A percentile compares a stretch with the other conserved stretches of the same genome.
Evolutionary conservation across 2,888 invertebrate species (phyloP).

Genomic region (Lordiphosa fenestrarum): DNA sequence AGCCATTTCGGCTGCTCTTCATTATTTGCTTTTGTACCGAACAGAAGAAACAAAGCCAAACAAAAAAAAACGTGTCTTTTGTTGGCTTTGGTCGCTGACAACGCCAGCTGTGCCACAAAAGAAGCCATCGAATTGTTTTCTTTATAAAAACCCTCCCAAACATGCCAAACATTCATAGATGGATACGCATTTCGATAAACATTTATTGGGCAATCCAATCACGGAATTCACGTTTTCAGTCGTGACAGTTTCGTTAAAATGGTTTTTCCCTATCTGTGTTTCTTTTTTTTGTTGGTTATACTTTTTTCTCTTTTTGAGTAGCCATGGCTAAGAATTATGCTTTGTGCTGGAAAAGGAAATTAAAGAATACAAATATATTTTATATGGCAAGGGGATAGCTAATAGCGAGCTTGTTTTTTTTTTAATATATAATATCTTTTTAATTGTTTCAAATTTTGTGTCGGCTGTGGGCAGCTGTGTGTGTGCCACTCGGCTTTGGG

Average conservation of each 20-base stretch:
- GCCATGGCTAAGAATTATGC: conserved; percentile 47
- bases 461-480: too few relatives aligned
- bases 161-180: conserved; percentile 57
- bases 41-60: conserved; percentile 12
- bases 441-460: too few relatives aligned
- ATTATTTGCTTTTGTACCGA: conserved; percentile 44
- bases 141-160: conserved; percentile 59
- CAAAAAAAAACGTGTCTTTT: conserved; percentile 67
- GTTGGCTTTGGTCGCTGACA: conserved; percentile 32
- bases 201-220: conserved; percentile 76
- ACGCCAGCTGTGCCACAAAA: conserved; percentile 20
- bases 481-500: too few relatives aligned
- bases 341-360: conserved; percentile 44
- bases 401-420: conserved; percentile 1
- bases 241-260: conserved; percentile 70
- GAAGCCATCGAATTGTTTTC: conserved; percentile 36
- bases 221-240: conserved; percentile 67
- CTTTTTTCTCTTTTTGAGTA: conserved; percentile 18
- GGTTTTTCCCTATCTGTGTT: conserved; percentile 43
- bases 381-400: too few relatives aligned
- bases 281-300: conserved; percentile 1
- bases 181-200: conserved; percentile 57
- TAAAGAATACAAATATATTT: conserved; percentile 37
- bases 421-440: too few relatives aligned
- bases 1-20: conserved; percentile 48